A percentile compares a stretch with the other conserved stretches of the same genome.
phyloP scores from a whole-genome alignment of 2,888 invertebrate genomes.

The Scelioninae gen. 1 region DNA sequence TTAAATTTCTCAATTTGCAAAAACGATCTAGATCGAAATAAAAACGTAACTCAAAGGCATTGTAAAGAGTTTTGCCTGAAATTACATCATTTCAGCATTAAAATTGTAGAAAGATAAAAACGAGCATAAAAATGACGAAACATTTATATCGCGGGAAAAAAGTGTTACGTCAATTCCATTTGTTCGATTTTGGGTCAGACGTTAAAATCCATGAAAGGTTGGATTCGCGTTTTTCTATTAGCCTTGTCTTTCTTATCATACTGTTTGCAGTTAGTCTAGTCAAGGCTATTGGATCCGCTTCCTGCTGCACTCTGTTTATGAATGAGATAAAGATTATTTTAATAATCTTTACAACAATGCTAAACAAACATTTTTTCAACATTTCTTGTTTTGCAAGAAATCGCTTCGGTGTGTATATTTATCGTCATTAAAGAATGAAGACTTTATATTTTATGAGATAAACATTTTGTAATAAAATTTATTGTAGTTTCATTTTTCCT shows the following conservation, averaged over 20 bases:
- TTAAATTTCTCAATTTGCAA: slow-evolving; percentile 19
- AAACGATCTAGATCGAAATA: slow-evolving; percentile 1
- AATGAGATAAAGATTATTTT: slow-evolving; percentile 63
- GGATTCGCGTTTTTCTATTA: slow-evolving; percentile 56
- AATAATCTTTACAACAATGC: slow-evolving; percentile 44
- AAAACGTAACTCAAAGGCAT: not conserved
- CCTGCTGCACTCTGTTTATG: slow-evolving; percentile 64
- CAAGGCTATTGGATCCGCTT: slow-evolving; percentile 66
- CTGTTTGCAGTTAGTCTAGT: slow-evolving; percentile 65
- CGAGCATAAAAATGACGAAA: slow-evolving; percentile 19
- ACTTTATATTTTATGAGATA: too few relatives aligned
- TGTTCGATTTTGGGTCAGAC: slow-evolving; percentile 47
- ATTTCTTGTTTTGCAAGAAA: not conserved
- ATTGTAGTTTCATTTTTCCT: too few relatives aligned
- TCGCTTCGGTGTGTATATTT: not conserved
- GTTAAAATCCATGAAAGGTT: slow-evolving; percentile 61
- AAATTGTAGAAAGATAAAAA: slow-evolving; percentile 10
- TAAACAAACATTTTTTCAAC: slow-evolving; percentile 11
- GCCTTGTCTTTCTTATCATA: slow-evolving; percentile 66
- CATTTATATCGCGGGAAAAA: slow-evolving; percentile 2
- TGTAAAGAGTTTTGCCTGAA: not conserved
- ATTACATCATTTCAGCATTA: slow-evolving; percentile 6
- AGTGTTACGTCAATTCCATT: slow-evolving; percentile 27
- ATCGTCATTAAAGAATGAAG: too few relatives aligned
- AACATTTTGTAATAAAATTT: too few relatives aligned